Base-by-base conservation (phyloP, 2,888 invertebrate genomes). In the Caenorhabditis macrosperma region DNA sequence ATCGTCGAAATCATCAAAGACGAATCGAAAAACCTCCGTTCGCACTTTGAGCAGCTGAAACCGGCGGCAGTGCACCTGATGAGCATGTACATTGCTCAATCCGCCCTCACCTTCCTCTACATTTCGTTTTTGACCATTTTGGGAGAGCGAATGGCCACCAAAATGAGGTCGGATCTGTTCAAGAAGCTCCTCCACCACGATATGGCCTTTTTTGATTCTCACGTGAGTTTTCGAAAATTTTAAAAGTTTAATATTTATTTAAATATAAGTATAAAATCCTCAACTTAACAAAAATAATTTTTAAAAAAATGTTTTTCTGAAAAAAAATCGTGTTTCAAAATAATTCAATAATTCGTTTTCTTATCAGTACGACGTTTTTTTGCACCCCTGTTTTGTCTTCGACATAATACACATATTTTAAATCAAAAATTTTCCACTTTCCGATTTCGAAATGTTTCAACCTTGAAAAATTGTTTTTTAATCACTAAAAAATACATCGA, bases 21-120 rank as follows among this genome's bases (percentile, higher is more conserved):
- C 44, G 84, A 86, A 20, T 71, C 80, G 33, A 78, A 82, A 22
- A 80, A 81, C 20, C 63, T 68, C 4, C 28, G 67, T 9, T 68
- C 68, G 4, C 81, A 83, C 57, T 74, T 88, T 20, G 67, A 76
- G 10, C 68, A 74, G 10, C 66, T 88, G n/a, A 85, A 86, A 50
- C 87, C 85, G 4, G 35, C 78, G 17, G 86, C 82, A 0, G 15
- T 75, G 4, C 79, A 82, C 44, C 72, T 86, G 9, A 52, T 86
- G 28, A 38, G 64, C n/a, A 57, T 82, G 35, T 86, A 86, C 59
- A 38, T 71, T 17, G 76, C 85, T 54, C 92, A 95, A 95, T 94
- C 96, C 15, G 91, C 94, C 22, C 94, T 95, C 90, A 97, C 97
- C 59, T 96, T 96, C 90, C 91, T 94, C 63, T 98, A 97, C 91